Evolutionary conservation across 2,888 invertebrate species (phyloP).

Genomic region (Eupeodes latifasciatus): DNA sequence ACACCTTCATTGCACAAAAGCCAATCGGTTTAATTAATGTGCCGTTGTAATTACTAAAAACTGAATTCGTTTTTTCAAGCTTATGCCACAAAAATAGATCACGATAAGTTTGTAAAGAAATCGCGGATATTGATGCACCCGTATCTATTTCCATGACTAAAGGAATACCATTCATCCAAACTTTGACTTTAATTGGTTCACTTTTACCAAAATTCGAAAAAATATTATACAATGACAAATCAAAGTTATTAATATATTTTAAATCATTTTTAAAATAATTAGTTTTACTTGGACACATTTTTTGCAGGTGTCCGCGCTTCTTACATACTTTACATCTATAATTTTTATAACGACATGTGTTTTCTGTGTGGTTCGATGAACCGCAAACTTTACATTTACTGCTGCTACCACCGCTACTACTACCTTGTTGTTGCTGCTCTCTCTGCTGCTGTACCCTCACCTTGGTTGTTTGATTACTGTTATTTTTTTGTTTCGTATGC

Average conservation of each 20-base stretch:
- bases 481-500: too few species aligned
- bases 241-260: too few species aligned
- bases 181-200: constrained; percentile 33
- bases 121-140: constrained; percentile 31
- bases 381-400: not conserved
- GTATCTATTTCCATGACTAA: constrained; percentile 32
- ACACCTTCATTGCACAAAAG: not conserved
- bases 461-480: too few species aligned
- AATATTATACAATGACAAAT: too few species aligned
- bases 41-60: constrained; percentile 15
- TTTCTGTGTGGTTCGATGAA: too few species aligned
- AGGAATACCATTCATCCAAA: constrained; percentile 20
- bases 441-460: not conserved
- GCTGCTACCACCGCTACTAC: not conserved
- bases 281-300: too few species aligned
- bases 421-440: not conserved
- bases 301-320: too few species aligned
- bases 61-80: not conserved
- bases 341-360: too few species aligned
- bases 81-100: constrained; percentile 26
- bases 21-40: constrained; percentile 18
- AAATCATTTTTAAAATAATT: too few species aligned
- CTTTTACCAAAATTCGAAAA: constrained; percentile 77
- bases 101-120: constrained; percentile 4
- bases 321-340: too few species aligned